phyloP scores from a whole-genome alignment of 53 echinoderm and acorn worm species.

The Hippasteria phrygiana region DNA sequence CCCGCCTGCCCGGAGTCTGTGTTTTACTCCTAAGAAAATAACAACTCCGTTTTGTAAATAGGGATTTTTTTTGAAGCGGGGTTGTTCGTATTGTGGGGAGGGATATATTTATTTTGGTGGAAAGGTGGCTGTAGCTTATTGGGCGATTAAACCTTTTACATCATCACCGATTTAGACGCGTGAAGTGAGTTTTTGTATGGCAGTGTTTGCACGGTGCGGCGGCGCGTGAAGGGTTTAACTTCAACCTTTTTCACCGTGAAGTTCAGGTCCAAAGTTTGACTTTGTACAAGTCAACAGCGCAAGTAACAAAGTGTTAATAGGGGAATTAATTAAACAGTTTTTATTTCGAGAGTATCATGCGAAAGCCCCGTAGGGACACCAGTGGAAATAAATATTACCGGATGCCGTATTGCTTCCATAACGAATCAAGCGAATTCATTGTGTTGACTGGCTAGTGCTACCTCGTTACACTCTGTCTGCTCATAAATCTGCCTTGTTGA shows the following conservation, averaged over 20 bases:
- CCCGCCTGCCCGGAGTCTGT: slow-evolving; percentile 33
- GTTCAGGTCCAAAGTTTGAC: slow-evolving; percentile 6
- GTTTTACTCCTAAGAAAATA: slow-evolving; percentile 49
- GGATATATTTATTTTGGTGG: slow-evolving; percentile 25
- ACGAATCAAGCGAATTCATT: too few species aligned
- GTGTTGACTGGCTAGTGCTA: too few species aligned
- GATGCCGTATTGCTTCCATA: too few species aligned
- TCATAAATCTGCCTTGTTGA: too few species aligned
- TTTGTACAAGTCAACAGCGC: neutral
- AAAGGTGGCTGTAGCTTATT: slow-evolving; percentile 34
- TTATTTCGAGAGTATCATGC: too few species aligned
- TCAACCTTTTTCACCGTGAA: neutral
- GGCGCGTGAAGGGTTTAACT: slow-evolving; percentile 32
- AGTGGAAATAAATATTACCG: too few species aligned
- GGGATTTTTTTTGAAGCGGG: neutral
- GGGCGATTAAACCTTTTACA: slow-evolving; percentile 34
- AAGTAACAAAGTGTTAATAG: neutral
- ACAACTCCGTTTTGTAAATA: slow-evolving; percentile 61
- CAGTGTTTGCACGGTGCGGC: slow-evolving; percentile 21
- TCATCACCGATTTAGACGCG: slow-evolving; percentile 8
- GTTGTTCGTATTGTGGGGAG: slow-evolving; percentile 26
- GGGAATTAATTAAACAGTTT: too few species aligned
- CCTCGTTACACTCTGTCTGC: too few species aligned
- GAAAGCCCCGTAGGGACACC: too few species aligned
- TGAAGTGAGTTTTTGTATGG: slow-evolving; percentile 32